Conservation (phyloP, 2,797 vertebrate species). For the Heteromormyrus szaboi region DNA sequence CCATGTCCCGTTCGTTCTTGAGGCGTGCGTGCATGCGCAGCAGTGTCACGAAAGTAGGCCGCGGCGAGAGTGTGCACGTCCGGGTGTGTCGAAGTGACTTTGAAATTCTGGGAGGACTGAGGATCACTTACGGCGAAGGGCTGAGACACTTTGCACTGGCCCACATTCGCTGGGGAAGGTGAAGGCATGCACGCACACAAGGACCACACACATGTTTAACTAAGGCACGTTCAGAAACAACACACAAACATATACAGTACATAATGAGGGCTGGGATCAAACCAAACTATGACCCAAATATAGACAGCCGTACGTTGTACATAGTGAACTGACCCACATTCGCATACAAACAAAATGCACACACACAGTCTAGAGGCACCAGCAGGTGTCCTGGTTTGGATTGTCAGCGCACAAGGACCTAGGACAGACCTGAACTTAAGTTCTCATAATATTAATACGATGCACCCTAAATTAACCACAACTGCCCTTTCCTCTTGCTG, state of each 20-base stretch:
- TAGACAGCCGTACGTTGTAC: background rate
- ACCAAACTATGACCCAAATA: background rate
- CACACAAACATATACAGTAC: background rate
- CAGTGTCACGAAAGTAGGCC: slow-evolving; percentile 18
- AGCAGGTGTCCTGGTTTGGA: slow-evolving; percentile 17
- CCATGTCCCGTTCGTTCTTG: background rate
- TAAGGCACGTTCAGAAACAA: background rate
- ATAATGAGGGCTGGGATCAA: background rate
- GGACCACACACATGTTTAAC: background rate
- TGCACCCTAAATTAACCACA: background rate
- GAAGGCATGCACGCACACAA: background rate
- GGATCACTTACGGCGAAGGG: slow-evolving; percentile 8
- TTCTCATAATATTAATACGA: background rate
- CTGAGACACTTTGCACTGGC: background rate
- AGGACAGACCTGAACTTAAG: background rate
- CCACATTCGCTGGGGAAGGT: background rate
- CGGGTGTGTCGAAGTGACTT: slow-evolving; percentile 21
- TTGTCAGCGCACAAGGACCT: slow-evolving; percentile 15
- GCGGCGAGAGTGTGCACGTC: background rate
- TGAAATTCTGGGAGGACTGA: slow-evolving; percentile 19
- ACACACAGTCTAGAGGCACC: slow-evolving; percentile 16
- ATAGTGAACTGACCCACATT: background rate
- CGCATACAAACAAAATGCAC: slow-evolving; percentile 14
- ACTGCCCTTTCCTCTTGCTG: background rate
- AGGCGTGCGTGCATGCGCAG: background rate